Conservation (phyloP, 1,140 invertebrate genomes). For the Formica exsecta region DNA sequence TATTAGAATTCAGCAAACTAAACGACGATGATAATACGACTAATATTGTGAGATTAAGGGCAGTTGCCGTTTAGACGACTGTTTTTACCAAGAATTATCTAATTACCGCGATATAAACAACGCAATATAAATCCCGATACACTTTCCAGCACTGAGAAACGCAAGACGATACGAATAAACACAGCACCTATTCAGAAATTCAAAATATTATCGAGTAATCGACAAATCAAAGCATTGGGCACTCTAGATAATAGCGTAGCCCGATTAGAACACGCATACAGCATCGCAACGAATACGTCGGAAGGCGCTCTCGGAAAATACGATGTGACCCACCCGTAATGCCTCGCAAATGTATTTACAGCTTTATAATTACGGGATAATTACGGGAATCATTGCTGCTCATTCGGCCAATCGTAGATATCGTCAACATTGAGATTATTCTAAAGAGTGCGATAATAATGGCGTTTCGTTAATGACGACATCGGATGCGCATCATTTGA, state of each 20-base stretch:
- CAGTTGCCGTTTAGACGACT: not conserved
- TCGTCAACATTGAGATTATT: conserved; percentile 46
- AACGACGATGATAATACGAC: conserved; percentile 50
- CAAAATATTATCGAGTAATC: conserved; percentile 7
- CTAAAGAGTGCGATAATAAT: conserved; percentile 66
- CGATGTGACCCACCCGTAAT: conserved; percentile 36
- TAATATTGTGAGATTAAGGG: not conserved
- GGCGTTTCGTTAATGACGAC: conserved; percentile 54
- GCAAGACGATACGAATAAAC: conserved; percentile 5
- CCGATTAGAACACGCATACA: conserved; percentile 25
- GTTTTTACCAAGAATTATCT: conserved; percentile 3
- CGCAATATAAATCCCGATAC: conserved; percentile 9
- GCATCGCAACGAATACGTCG: conserved; percentile 61
- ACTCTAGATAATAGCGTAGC: conserved; percentile 23
- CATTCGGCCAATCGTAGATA: conserved; percentile 67
- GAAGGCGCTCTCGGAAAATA: conserved; percentile 50
- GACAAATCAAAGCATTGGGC: conserved; percentile 38
- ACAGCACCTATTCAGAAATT: conserved; percentile 13
- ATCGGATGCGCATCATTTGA: conserved; percentile 52
- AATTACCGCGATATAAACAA: conserved; percentile 24
- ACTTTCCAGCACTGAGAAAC: conserved; percentile 8
- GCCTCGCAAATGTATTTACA: conserved; percentile 41
- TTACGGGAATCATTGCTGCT: conserved; percentile 60
- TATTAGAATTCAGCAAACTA: conserved; percentile 54
- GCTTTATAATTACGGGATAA: conserved; percentile 42